These are phyloP conservation scores for Neopipo cinnamomea DNA, from an alignment of 2,113 vertebrate genomes.

Conservation along the genomic window DNA sequence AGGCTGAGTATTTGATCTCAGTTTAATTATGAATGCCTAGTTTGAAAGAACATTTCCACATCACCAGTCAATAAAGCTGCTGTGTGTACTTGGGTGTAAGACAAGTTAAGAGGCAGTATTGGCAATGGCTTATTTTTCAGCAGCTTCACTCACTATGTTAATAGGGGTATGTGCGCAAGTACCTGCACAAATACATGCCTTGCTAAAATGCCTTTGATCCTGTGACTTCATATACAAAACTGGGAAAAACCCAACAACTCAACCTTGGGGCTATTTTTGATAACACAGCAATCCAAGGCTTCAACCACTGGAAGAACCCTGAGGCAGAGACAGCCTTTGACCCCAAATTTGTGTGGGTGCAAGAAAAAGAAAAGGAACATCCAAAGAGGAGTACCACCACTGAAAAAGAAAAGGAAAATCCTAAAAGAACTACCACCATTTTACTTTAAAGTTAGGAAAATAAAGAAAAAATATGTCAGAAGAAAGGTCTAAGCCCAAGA, in stretches of 20 bases:
- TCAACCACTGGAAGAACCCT: neutral
- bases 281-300: neutral
- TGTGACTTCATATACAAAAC: neutral
- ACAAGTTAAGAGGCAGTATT: neutral
- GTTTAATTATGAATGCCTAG: conserved; percentile 71
- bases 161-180: neutral
- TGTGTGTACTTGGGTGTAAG: neutral
- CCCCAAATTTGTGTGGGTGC: neutral
- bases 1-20: conserved; percentile 68
- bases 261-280: neutral
- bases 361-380: neutral
- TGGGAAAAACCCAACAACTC: neutral
- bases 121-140: conserved; percentile 3
- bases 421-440: neutral
- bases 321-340: neutral
- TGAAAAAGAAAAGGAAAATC: neutral
- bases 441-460: neutral
- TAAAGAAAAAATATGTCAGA: neutral
- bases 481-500: neutral
- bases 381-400: neutral
- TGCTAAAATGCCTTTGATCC: neutral
- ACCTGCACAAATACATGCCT: neutral
- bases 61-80: conserved; percentile 38
- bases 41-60: conserved; percentile 71
- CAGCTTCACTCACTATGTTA: neutral